These are phyloP conservation scores for Cheumatopsyche charites DNA, from an alignment of 1,140 invertebrate species.

Conservation along the genomic window DNA sequence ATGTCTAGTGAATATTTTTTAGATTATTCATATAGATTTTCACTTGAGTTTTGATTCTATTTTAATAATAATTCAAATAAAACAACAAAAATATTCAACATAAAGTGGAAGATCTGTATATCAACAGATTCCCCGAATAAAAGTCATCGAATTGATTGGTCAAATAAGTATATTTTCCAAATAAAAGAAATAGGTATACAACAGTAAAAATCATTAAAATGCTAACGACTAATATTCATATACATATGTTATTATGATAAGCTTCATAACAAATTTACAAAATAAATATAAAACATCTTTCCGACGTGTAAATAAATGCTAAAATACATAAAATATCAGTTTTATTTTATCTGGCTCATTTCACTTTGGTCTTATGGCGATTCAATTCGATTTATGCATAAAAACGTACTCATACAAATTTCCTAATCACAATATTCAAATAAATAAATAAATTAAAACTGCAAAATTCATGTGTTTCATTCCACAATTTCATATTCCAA, in stretches of 20 bases:
- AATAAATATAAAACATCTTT: conserved; percentile 35
- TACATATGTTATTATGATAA: conserved; percentile 30
- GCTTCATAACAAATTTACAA: conserved; percentile 43
- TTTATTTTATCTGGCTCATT: conserved; percentile 10
- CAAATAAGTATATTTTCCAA: conserved; percentile 37
- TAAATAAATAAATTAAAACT: neutral
- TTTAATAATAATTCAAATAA: no score
- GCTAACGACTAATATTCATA: conserved; percentile 30
- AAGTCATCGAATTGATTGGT: conserved; percentile 5
- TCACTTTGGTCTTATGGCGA: conserved; percentile 10
- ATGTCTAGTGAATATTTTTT: no score
- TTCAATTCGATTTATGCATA: neutral
- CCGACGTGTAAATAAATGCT: conserved; percentile 9
- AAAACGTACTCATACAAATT: no score
- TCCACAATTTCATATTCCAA: neutral
- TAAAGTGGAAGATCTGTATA: no score
- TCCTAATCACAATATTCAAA: no score
- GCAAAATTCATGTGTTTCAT: neutral
- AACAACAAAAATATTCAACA: no score
- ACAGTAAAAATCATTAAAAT: conserved; percentile 46
- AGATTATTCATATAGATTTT: no score
- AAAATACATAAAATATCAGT: neutral
- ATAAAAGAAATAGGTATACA: conserved; percentile 47
- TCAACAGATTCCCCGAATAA: no score
- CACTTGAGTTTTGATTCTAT: no score